Base-by-base conservation (phyloP, 2,888 invertebrate species). In the Epinotia brunnichana region DNA sequence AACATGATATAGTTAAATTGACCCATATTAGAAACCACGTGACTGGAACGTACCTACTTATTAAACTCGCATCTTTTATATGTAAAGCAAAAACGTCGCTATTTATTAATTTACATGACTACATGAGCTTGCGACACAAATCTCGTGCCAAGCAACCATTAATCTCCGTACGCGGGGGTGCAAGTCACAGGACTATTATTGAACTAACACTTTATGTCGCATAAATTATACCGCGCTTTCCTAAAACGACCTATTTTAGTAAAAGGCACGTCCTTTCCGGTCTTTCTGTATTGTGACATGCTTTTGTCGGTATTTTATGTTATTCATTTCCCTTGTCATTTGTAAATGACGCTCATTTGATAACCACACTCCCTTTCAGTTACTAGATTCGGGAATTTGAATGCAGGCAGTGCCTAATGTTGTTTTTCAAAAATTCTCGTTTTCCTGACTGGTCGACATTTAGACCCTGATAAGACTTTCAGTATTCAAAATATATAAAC, bases 111-210 rank as follows among this genome's bases (percentile, higher is more conserved):
- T 29, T 24, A 59, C 63, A 59, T 53, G 44, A 39, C 19, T 24
- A 59, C 63, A 59, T 53, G 44, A 39, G 57, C 63, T 68, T 53
- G 64, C 60, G 68, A 76, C 57, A 71, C 74, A 71, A 74, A 75
- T 82, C 76, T 79, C 83, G 83, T 84, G 83, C 76, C 77, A 76
- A 39, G 59, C 19, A 64, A 76, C 80, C 70, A 83, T 83, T 81
- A 83, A 83, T 83, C 82, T 82, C 79, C 73, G 81, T 79, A 73
- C 48, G 64, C 69, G 74, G 73, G 70, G 44, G 56, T 75, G 73
- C 74, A 76, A 77, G 75, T 75, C 74, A 75, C 71, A 71, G 68
- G 72, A 64, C 75, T 69, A 70, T 71, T 75, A 70, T 64, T 44
- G 59, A 64, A 69, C 39, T 39, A 67, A 67, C 74, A 62, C 62